A percentile compares a stretch with the other conserved stretches of the same genome.
Evolutionary conservation across 30 jellyfish, hydroid and myxozoan species (phyloP).

Genomic region (Hydractinia symbiolongicarpus): DNA sequence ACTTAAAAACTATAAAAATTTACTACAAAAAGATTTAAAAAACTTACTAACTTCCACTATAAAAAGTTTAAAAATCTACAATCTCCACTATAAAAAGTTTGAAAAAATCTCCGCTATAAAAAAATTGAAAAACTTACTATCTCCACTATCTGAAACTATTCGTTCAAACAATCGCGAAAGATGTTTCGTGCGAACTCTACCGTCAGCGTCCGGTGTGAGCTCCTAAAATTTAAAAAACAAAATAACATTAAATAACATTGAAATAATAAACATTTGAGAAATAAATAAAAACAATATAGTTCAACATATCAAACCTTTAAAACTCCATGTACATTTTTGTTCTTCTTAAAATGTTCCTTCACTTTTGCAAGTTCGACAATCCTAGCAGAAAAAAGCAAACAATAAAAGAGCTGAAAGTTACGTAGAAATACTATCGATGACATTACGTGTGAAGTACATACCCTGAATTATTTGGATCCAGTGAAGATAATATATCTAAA

Average conservation of each 20-base stretch:
- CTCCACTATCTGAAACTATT: conserved; percentile 62
- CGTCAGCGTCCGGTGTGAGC: conserved; percentile 70
- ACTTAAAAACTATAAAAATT: too few species aligned
- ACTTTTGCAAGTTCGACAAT: neutral
- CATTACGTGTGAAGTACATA: neutral
- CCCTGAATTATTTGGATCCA: conserved; percentile 31
- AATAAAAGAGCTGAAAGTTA: too few species aligned
- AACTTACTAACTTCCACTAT: too few species aligned
- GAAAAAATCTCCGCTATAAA: neutral
- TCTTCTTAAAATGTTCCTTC: neutral
- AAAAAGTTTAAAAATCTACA: too few species aligned
- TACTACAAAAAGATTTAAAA: too few species aligned
- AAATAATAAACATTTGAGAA: conserved; percentile 1
- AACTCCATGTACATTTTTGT: neutral
- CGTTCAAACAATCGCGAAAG: conserved; percentile 44
- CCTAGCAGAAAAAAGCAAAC: neutral
- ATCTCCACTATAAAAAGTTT: too few species aligned
- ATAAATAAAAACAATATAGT: neutral
- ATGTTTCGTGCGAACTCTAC: conserved; percentile 50
- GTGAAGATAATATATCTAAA: neutral
- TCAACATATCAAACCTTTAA: neutral
- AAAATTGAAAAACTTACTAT: conserved; percentile 32
- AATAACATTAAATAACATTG: neutral
- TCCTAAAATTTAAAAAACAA: conserved; percentile 25
- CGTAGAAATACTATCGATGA: too few species aligned